Percentiles rank a stretch among this genome's conserved stretches.
phyloP scores from a whole-genome alignment of 2,888 invertebrate species.

The Caenorhabditis sulstoni region DNA sequence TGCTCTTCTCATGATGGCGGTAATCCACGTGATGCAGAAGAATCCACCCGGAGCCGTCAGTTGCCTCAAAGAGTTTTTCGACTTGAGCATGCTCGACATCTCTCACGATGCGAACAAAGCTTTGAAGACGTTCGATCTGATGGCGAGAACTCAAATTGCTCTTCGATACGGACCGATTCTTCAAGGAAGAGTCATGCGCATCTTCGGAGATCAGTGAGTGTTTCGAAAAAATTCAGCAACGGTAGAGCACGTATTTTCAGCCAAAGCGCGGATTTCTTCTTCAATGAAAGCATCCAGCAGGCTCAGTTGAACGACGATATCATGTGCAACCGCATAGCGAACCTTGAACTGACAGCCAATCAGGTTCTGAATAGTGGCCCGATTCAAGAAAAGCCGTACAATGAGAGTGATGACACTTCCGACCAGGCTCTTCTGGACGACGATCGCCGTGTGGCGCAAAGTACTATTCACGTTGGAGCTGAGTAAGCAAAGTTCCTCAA shows the following conservation, averaged over 20 bases:
- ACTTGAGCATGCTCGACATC: conserved; percentile 47
- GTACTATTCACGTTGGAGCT: background rate
- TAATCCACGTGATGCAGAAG: conserved; percentile 32
- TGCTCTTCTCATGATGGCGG: conserved; percentile 49
- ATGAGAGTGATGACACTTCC: background rate
- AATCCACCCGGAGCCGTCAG: conserved; percentile 41
- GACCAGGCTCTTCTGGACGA: no score
- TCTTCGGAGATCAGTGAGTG: conserved; percentile 59
- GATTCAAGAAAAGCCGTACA: conserved; percentile 11
- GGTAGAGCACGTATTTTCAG: conserved; percentile 2
- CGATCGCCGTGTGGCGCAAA: background rate
- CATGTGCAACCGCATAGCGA: conserved; percentile 51
- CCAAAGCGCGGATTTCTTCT: conserved; percentile 10
- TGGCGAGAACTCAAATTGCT: conserved; percentile 23
- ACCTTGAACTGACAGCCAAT: conserved; percentile 40
- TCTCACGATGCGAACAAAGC: conserved; percentile 20
- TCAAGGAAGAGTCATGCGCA: conserved; percentile 46
- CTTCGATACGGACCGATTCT: conserved; percentile 62
- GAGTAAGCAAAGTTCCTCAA: conserved; percentile 11
- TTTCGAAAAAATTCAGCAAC: background rate
- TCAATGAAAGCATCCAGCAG: conserved; percentile 55
- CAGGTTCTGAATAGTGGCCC: conserved; percentile 28
- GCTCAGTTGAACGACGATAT: conserved; percentile 52
- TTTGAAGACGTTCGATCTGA: conserved; percentile 23
- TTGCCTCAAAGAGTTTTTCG: conserved; percentile 56